Base-by-base conservation (phyloP, 2,113 vertebrate species). In the Etheostoma cragini region DNA sequence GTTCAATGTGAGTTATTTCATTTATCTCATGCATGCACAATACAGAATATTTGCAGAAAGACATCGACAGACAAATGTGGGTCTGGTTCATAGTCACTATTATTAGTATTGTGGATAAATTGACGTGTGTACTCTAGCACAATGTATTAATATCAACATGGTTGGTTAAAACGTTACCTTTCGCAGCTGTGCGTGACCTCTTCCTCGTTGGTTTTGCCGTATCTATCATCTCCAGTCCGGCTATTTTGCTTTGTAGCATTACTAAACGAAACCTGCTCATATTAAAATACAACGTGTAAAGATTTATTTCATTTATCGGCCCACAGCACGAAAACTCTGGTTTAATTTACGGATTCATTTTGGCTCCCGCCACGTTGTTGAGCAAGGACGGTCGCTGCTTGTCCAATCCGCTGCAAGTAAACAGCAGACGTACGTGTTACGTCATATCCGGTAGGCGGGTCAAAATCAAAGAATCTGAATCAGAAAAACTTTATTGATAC, bases 211-310 rank as follows among this genome's bases (percentile, higher is more conserved):
- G 6, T 65, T 76, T 82, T 0, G n/a, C 16, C 1, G 60, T 69
- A 67, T 84, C 83, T 46, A 12, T 52, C 22, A 57, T 13, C 54
- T 86, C 70, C 52, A 45, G 8, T 46, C 49, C 73, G 0, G 15
- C 64, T 80, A 38, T 87, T 57, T 88, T 89, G 0, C 78, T 54
- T 67, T 60, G 85, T 0, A 21, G 16, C 68, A 75, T 75, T 7
- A 70, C 76, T 68, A 77, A 83, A 0, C 81, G 82, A 17, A 91
- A 64, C 60, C 65, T 91, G 24, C 67, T 91, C 90, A 90, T 89
- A 11, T 12, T 11, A 4, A 17, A 57, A 72, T 1, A 3, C 1
- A 0, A 1, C 14, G 19, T 11, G 21, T 0, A 33, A 0, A 0
- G 3, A 4, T 10, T 33, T 47, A 0, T 30, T 19, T 47, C 1